Evolutionary conservation across 2,797 vertebrate genomes (phyloP).

Genomic region (Alcedo quadribrachys): DNA sequence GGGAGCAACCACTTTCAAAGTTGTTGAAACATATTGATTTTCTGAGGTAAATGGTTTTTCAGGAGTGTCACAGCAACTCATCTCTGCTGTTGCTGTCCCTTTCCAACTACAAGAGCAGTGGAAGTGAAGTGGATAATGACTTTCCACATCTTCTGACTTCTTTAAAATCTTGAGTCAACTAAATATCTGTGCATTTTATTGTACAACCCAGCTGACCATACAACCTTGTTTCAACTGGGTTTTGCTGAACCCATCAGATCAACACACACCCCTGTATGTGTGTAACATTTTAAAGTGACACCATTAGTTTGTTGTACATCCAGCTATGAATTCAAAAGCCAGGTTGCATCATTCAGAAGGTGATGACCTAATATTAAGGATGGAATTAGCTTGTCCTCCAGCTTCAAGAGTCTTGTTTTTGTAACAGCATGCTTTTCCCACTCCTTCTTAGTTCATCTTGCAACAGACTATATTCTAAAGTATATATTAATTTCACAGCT

Average conservation of each 20-base stretch:
- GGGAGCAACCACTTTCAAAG: background rate
- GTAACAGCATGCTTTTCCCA: background rate
- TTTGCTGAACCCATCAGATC: background rate
- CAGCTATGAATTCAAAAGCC: background rate
- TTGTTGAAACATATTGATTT: constrained; percentile 13
- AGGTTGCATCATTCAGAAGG: background rate
- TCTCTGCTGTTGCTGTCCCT: background rate
- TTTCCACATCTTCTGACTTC: background rate
- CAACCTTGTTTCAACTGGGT: background rate
- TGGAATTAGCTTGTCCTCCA: background rate
- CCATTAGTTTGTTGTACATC: background rate
- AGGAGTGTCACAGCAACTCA: background rate
- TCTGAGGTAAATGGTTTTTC: background rate
- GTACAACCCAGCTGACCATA: background rate
- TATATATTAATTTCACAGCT: background rate
- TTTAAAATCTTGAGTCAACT: background rate
- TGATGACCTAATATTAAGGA: background rate
- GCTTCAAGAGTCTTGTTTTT: background rate
- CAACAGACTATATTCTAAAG: background rate
- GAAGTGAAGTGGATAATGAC: background rate
- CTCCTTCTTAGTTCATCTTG: background rate
- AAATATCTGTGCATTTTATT: background rate
- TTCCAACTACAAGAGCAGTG: background rate
- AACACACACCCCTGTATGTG: background rate
- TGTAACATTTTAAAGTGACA: fast-evolving